These are phyloP conservation scores for Daboia siamensis DNA, from an alignment of 2,113 vertebrate species.

Conservation along the genomic window DNA sequence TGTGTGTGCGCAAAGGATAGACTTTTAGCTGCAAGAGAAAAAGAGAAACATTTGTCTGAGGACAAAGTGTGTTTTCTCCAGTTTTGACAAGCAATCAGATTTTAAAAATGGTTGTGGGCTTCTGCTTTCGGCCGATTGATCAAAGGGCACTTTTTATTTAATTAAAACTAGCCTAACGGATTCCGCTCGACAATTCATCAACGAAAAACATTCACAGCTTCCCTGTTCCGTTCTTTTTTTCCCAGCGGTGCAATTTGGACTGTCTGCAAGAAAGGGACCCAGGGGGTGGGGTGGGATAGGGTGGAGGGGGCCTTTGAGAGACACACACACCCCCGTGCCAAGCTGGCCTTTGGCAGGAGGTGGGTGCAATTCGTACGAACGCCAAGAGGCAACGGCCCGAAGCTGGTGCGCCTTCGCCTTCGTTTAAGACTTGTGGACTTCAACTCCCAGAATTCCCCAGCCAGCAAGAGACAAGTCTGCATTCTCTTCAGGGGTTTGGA, in stretches of 20 bases:
- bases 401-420: not conserved
- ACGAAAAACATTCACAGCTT: rapidly evolving
- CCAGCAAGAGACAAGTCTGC: too few relatives aligned
- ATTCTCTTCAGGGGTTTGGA: too few relatives aligned
- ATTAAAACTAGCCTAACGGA: not conserved
- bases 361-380: not conserved
- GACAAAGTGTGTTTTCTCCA: not conserved
- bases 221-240: not conserved
- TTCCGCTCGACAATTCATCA: not conserved
- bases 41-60: not conserved
- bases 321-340: not conserved
- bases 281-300: rapidly evolving
- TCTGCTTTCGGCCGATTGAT: not conserved
- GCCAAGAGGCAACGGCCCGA: not conserved
- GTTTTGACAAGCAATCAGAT: not conserved
- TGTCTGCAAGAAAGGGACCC: not conserved
- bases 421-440: too few relatives aligned
- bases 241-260: not conserved
- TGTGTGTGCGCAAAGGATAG: rapidly evolving
- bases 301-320: not conserved
- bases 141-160: not conserved
- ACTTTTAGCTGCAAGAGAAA: not conserved
- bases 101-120: not conserved
- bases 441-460: too few relatives aligned
- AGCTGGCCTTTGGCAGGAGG: not conserved